phyloP scores from a whole-genome alignment of 2,113 vertebrate genomes.

The Macquaria ambigua region DNA sequence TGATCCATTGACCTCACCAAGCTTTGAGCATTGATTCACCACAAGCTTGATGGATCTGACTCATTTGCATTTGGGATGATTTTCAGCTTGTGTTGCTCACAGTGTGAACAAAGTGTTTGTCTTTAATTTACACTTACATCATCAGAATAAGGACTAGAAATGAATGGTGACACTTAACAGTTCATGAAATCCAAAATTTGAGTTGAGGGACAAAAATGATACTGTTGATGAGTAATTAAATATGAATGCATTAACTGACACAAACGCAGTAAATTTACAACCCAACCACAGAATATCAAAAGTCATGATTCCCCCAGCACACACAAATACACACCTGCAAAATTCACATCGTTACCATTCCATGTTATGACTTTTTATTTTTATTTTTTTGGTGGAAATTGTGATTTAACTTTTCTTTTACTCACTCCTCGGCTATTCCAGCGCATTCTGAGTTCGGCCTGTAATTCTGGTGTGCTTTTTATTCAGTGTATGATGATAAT shows the following conservation, averaged over 20 bases:
- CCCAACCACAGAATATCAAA: background rate
- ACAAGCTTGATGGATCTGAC: background rate
- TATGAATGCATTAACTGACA: background rate
- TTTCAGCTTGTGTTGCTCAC: constrained; percentile 18
- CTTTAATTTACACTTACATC: background rate
- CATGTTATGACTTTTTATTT: constrained; percentile 33
- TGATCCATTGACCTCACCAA: background rate
- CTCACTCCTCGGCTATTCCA: constrained; percentile 45
- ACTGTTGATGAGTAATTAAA: background rate
- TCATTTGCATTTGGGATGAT: constrained; percentile 4
- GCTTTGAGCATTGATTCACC: background rate
- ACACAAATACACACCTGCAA: constrained; percentile 19
- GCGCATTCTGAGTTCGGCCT: constrained; percentile 52
- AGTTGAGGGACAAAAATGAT: background rate
- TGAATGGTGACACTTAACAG: background rate
- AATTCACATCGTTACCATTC: constrained; percentile 23
- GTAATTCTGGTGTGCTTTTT: constrained; percentile 61
- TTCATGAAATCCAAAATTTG: constrained; percentile 7
- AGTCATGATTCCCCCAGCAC: background rate
- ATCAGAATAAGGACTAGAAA: constrained; percentile 9
- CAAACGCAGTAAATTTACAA: background rate
- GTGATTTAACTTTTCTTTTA: constrained; percentile 51
- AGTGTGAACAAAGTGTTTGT: constrained; percentile 57
- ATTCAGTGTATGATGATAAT: constrained; percentile 33
- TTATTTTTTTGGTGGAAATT: constrained; percentile 52